phyloP scores from a whole-genome alignment of 2,797 vertebrate species.

The Avahi laniger region DNA sequence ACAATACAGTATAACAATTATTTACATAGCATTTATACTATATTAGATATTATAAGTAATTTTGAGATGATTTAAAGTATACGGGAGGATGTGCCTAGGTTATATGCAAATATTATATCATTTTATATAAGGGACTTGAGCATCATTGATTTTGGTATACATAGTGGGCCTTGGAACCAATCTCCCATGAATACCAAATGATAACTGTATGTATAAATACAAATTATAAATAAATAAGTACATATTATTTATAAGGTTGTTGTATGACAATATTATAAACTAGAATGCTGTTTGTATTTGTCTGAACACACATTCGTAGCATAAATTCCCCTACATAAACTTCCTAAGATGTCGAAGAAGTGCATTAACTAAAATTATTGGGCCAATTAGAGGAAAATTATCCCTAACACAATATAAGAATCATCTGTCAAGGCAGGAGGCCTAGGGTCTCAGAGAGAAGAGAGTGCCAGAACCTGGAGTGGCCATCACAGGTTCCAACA shows the following conservation, averaged over 20 bases:
- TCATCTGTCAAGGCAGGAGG: background rate
- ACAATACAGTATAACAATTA: background rate
- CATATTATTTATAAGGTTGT: constrained; percentile 43
- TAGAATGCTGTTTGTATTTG: constrained; percentile 50
- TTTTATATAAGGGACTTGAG: background rate
- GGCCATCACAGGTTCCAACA: background rate
- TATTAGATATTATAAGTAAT: background rate
- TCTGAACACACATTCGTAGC: constrained; percentile 11
- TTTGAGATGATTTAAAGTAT: background rate
- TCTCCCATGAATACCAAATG: background rate
- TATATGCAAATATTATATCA: background rate
- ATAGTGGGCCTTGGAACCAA: background rate
- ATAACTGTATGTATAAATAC: background rate
- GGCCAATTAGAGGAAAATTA: constrained; percentile 44
- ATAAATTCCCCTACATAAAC: constrained; percentile 54
- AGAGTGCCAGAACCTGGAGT: background rate
- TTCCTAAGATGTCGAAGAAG: constrained; percentile 53
- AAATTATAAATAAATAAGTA: constrained; percentile 52
- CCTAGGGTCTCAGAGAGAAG: background rate
- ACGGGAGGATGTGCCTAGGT: background rate
- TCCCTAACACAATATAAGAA: constrained; percentile 26
- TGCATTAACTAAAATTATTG: constrained; percentile 63
- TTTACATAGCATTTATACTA: background rate
- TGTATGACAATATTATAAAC: constrained; percentile 45
- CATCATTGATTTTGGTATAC: background rate